Base-by-base conservation (phyloP, 2,888 invertebrate genomes). In the Psococerastis gibbosa region DNA sequence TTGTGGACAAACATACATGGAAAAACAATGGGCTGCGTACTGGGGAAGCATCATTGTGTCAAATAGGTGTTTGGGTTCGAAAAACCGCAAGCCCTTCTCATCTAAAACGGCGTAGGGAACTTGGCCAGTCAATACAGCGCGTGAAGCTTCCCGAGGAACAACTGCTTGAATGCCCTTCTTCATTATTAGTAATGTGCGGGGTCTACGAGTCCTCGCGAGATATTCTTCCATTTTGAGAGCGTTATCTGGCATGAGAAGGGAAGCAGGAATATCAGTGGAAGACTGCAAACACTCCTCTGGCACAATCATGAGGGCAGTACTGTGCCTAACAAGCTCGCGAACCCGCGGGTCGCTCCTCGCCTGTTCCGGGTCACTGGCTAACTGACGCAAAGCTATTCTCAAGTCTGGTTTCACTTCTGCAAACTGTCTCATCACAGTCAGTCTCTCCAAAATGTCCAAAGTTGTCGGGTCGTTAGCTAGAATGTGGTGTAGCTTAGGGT, bases 171-270 rank as follows among this genome's bases (percentile, higher is more conserved):
- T 59, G 4, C 77, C 76, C 54, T 75, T 75, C 51, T 81, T 78
- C 53, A 79, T 70, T 33, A 83, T 78, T 53, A 83, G 66, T 50
- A 76, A 67, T 4, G 43, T 34, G 13, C 50, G 50, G 23, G 46
- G 49, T 1, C 46, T 48, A 32, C 47, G 47, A 5, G 50, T 49
- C 34, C 47, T 48, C 18, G 47, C 43, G 38, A 80, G 60, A 53
- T 75, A 79, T 51, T 80, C 79, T 61, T 80, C 79, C 63, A 80
- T 77, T 0, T 79, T 80, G n/a, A 81, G 60, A 52, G 73, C 70
- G 53, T 81, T 80, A 53, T 77, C 73, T 2, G 71, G 69, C 51
- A 71, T 69, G 45, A 81, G 67, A 20, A 81, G 60, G 45, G 70
- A 70, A 3, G 72, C 59, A 11, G 82, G 81, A n/a, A 81, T 71